A percentile compares a stretch with the other conserved stretches of the same genome.
phyloP scores from a whole-genome alignment of 2,888 invertebrate species.

The Melieria omissa region DNA sequence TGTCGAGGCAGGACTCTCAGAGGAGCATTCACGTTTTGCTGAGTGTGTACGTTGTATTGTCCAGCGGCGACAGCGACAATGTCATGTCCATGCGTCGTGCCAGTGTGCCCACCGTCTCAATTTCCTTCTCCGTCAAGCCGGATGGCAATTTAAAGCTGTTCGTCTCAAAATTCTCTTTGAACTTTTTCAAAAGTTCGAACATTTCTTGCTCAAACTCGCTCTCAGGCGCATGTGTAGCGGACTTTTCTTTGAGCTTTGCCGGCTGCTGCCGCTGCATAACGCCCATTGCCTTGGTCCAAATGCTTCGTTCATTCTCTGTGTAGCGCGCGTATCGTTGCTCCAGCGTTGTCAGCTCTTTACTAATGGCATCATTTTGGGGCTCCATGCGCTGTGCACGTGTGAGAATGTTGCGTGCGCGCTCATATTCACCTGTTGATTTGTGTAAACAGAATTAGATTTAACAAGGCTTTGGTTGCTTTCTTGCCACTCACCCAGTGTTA shows the following conservation, averaged over 20 bases:
- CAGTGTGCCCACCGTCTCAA: conserved; percentile 45
- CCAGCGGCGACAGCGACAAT: conserved; percentile 48
- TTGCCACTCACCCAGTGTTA: conserved; percentile 66
- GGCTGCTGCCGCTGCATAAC: conserved; percentile 46
- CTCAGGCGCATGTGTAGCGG: neutral
- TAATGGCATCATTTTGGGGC: conserved; percentile 70
- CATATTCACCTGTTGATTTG: conserved; percentile 68
- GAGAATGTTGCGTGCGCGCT: conserved; percentile 70
- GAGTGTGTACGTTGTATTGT: conserved; percentile 47
- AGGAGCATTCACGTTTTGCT: conserved; percentile 36
- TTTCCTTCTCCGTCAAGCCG: conserved; percentile 46
- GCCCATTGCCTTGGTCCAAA: conserved; percentile 64
- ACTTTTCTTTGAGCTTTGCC: neutral
- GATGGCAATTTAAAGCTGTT: conserved; percentile 44
- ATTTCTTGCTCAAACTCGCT: conserved; percentile 44
- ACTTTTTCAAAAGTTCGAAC: conserved; percentile 40
- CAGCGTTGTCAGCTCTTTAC: conserved; percentile 69
- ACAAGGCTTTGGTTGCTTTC: neutral
- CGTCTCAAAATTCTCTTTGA: conserved; percentile 41
- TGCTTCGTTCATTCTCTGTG: conserved; percentile 58
- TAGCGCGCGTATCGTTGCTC: conserved; percentile 66
- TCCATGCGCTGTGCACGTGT: conserved; percentile 69
- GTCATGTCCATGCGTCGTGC: conserved; percentile 48
- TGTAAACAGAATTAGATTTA: neutral
- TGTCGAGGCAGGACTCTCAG: too few species aligned